Percentiles rank a stretch among this genome's conserved stretches.
Evolutionary conservation across 2,797 vertebrate species (phyloP).

Genomic region (Macropodus opercularis): DNA sequence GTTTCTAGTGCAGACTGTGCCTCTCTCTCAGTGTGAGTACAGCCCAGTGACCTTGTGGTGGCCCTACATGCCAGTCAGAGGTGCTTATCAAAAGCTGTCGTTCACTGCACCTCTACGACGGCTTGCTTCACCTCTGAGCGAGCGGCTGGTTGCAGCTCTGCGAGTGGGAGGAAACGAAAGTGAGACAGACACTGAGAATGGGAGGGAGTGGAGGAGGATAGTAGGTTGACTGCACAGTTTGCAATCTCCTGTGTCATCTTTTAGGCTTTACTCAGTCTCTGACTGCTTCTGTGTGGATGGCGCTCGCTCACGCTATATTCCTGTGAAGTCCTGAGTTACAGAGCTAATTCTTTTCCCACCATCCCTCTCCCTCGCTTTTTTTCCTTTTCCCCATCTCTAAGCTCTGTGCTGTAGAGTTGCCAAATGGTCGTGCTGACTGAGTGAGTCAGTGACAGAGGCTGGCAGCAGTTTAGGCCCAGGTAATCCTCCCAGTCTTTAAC

Average conservation of each 20-base stretch:
- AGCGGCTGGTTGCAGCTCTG: constrained; percentile 44
- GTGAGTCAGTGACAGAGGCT: constrained; percentile 46
- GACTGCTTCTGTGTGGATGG: constrained; percentile 36
- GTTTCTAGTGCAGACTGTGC: constrained; percentile 29
- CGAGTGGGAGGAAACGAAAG: constrained; percentile 11
- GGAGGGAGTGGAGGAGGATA: constrained; percentile 12
- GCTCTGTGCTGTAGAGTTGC: constrained; percentile 37
- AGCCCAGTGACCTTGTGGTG: constrained; percentile 63
- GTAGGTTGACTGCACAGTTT: constrained; percentile 41
- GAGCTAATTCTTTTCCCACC: constrained; percentile 25
- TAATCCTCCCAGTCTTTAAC: constrained; percentile 65
- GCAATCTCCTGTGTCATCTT: constrained; percentile 56
- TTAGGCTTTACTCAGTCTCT: constrained; percentile 38
- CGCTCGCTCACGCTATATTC: constrained; percentile 35
- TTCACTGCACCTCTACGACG: constrained; percentile 64
- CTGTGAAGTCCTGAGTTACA: constrained; percentile 31
- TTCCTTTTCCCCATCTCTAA: constrained; percentile 8
- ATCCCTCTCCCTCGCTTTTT: constrained; percentile 6
- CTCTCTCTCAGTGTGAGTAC: constrained; percentile 44
- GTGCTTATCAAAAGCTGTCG: constrained; percentile 67
- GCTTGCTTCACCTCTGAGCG: constrained; percentile 52
- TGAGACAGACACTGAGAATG: constrained; percentile 26
- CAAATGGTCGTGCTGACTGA: constrained; percentile 52
- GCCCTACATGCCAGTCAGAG: constrained; percentile 54
- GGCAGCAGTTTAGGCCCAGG: constrained; percentile 47